These are phyloP conservation scores for Scaptomyza parva DNA, from an alignment of 2,888 invertebrate genomes.

Conservation along the genomic window DNA sequence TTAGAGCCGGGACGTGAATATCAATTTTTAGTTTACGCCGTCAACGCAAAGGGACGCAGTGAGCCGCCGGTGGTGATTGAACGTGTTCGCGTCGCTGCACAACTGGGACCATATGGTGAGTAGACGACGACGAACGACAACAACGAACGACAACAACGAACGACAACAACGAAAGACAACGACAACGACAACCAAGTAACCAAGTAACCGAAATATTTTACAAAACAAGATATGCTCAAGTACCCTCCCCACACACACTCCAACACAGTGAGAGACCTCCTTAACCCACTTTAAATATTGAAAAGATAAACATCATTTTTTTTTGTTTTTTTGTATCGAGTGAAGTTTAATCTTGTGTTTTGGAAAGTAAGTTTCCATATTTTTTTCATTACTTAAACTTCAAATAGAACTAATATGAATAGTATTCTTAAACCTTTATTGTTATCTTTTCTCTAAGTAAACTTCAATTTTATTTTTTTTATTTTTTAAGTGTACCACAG, in stretches of 20 bases:
- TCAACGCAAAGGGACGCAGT: slow-evolving; percentile 92
- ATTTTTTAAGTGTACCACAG: too few species aligned
- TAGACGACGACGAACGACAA: slow-evolving; percentile 32
- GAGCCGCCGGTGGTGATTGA: slow-evolving; percentile 90
- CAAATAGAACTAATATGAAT: too few species aligned
- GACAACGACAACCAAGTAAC: slow-evolving; percentile 12
- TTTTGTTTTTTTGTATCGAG: too few species aligned
- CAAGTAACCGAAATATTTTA: not conserved
- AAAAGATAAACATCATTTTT: not conserved
- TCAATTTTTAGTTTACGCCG: slow-evolving; percentile 92
- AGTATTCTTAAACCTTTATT: too few species aligned
- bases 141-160: slow-evolving; percentile 16
- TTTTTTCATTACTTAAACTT: too few species aligned
- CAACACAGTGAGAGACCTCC: not conserved
- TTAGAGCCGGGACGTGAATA: slow-evolving; percentile 91
- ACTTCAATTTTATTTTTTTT: too few species aligned
- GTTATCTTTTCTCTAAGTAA: too few species aligned
- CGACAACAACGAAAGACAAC: slow-evolving; percentile 15
- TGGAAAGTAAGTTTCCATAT: too few species aligned
- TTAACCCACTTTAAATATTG: not conserved
- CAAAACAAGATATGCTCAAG: not conserved
- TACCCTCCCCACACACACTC: not conserved
- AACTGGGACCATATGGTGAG: slow-evolving; percentile 85
- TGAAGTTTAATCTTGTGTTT: not conserved
- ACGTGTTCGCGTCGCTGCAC: slow-evolving; percentile 84